Conservation (phyloP, 1,140 invertebrate genomes). For the Oryzaephilus surinamensis region DNA sequence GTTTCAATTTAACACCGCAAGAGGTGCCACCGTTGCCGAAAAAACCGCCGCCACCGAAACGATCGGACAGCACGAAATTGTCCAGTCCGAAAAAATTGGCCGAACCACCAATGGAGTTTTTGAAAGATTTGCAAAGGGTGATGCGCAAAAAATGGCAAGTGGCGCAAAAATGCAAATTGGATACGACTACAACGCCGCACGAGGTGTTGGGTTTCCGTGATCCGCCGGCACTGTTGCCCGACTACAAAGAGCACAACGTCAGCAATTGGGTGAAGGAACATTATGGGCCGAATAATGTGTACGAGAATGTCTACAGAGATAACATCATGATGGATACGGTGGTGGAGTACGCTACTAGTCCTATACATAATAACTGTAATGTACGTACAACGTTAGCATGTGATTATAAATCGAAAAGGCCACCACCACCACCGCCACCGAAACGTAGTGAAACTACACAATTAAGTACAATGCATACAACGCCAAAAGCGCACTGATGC, state of each 20-base stretch:
- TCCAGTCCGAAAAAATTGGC: constrained; percentile 65
- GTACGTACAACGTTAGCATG: constrained; percentile 9
- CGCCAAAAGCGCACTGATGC: constrained; percentile 33
- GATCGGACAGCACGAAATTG: constrained; percentile 57
- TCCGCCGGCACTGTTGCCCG: constrained; percentile 50
- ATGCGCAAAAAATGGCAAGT: constrained; percentile 93
- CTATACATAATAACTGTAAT: constrained; percentile 18
- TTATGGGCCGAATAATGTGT: constrained; percentile 57
- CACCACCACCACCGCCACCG: constrained; percentile 69
- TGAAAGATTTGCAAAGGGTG: constrained; percentile 78
- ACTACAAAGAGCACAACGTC: constrained; percentile 72
- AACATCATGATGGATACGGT: constrained; percentile 36
- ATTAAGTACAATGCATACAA: constrained; percentile 44
- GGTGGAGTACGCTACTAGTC: constrained; percentile 39
- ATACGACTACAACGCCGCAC: constrained; percentile 74
- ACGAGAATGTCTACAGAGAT: constrained; percentile 47
- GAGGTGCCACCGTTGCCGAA: constrained; percentile 40
- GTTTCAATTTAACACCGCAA: constrained; percentile 41
- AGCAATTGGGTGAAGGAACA: constrained; percentile 86
- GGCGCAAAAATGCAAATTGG: constrained; percentile 79
- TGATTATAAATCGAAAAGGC: constrained; percentile 42
- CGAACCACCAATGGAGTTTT: constrained; percentile 71
- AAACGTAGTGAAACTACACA: constrained; percentile 70
- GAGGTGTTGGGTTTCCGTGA: constrained; percentile 83
- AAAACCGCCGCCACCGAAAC: constrained; percentile 55